Evolutionary conservation across 2,113 vertebrate species (phyloP), one percentile per base, ranked within the genome.

Genomic region (Polyodon spathula): DNA sequence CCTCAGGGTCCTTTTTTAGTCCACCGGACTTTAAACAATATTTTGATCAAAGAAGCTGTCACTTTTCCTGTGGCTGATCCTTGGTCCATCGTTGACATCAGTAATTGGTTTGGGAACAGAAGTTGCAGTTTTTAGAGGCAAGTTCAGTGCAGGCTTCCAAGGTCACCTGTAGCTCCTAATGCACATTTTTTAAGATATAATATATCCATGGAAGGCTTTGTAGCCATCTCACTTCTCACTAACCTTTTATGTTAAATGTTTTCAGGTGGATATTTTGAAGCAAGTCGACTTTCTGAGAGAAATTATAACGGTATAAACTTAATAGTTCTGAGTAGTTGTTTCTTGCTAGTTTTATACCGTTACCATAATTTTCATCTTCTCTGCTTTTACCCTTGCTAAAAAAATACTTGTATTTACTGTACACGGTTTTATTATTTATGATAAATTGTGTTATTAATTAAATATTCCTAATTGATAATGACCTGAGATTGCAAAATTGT

Each of bases 91-190:
- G 77, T 77, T 77, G 71, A 79, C 78, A 80, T 79, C 71, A 66
- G 72, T 86, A 87, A 87, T 84, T 87, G 83, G 84, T 84, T 86
- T 80, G 83, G 71, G 81, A 79, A 71, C 65, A 60, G 53, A 73
- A 74, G 66, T 62, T 69, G 67, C 61, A 39, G 17, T 58, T 48
- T 37, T 42, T 50, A 74, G 75, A 79, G 27, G 81, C 78, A 76
- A 83, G 80, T 83, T 84, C 82, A 83, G 58, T 55, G 71, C 59
- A 71, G 79, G 77, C 78, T 78, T 74, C 70, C 71, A 77, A 82
- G 84, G 84, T 84, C 81, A 77, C 73, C 72, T 73, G 65, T 76
- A 77, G 66, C 69, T 66, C 65, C 64, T 27, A 7, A 62, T 54
- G 27, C 64, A 75, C 39, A 0, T 17, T 79, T 80, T 78, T 77